Conservation (phyloP, 2,797 vertebrate species). For the Muraenolepis orangiensis region DNA sequence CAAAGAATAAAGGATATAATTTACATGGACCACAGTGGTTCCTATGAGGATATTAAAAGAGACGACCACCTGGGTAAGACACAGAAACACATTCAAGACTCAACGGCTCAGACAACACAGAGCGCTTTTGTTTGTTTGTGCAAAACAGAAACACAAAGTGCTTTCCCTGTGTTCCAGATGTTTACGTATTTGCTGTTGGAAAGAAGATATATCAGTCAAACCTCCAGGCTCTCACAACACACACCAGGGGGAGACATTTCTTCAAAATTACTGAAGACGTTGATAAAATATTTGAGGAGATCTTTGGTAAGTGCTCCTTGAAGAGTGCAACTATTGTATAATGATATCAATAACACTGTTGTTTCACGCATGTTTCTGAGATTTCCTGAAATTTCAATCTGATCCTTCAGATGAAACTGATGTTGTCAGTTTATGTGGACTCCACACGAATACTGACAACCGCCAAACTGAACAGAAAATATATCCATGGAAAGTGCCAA, state of each 20-base stretch:
- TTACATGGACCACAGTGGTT: conserved; percentile 30
- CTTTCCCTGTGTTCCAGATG: conserved; percentile 46
- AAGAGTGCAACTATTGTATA: not conserved
- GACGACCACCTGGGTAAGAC: conserved; percentile 54
- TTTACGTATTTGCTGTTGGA: conserved; percentile 64
- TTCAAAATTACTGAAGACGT: conserved; percentile 36
- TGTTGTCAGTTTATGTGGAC: conserved; percentile 57
- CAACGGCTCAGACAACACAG: not conserved
- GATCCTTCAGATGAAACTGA: conserved; percentile 51
- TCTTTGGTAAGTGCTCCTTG: conserved; percentile 51
- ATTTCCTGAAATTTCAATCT: not conserved
- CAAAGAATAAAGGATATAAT: conserved; percentile 48
- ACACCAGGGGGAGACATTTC: conserved; percentile 30
- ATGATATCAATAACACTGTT: not conserved
- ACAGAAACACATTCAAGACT: not conserved
- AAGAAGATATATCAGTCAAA: conserved; percentile 20
- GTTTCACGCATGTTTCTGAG: not conserved
- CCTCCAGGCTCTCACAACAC: conserved; percentile 37
- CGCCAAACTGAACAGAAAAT: conserved; percentile 4
- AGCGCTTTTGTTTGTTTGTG: no score
- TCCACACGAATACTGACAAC: conserved; percentile 17
- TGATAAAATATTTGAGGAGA: conserved; percentile 48
- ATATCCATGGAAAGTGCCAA: conserved; percentile 50
- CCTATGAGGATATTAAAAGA: not conserved
- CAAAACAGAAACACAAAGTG: not conserved